phyloP scores from a whole-genome alignment of 2,888 invertebrate species.

The Druceiella hillmani region DNA sequence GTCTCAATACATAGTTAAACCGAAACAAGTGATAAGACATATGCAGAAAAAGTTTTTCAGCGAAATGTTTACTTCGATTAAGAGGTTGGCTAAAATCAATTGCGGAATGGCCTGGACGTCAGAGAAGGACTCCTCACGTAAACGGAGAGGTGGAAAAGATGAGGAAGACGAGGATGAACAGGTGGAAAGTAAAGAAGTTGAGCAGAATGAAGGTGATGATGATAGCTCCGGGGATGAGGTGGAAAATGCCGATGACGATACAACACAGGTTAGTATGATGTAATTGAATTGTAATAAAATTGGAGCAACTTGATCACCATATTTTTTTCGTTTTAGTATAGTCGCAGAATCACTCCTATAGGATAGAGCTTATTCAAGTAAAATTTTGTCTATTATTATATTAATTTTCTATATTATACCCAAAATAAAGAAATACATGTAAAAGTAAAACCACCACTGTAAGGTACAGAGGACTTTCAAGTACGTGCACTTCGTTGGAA shows the following conservation, averaged over 20 bases:
- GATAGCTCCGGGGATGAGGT: conserved; percentile 66
- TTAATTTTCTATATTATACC: no score
- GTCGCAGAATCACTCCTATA: no score
- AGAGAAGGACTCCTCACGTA: conserved; percentile 39
- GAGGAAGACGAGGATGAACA: conserved; percentile 42
- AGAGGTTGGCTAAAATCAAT: conserved; percentile 52
- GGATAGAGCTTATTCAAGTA: neutral
- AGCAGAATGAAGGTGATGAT: conserved; percentile 32
- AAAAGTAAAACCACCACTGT: no score
- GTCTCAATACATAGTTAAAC: conserved; percentile 64
- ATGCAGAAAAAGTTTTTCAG: conserved; percentile 69
- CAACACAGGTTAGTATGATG: conserved; percentile 37
- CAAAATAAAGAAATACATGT: no score
- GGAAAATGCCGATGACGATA: conserved; percentile 52
- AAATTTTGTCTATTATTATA: no score
- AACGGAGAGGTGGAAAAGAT: conserved; percentile 27
- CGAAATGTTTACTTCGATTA: conserved; percentile 58
- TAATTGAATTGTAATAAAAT: no score
- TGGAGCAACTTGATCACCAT: no score
- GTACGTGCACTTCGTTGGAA: no score
- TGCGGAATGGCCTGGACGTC: conserved; percentile 47
- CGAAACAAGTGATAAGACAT: conserved; percentile 62
- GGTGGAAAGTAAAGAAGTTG: conserved; percentile 27
- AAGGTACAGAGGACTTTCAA: no score
- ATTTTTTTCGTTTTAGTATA: no score